Percentiles rank a stretch among this genome's conserved stretches.
Conservation (phyloP, 2,888 invertebrate species). For the Ophioninae sp. region DNA sequence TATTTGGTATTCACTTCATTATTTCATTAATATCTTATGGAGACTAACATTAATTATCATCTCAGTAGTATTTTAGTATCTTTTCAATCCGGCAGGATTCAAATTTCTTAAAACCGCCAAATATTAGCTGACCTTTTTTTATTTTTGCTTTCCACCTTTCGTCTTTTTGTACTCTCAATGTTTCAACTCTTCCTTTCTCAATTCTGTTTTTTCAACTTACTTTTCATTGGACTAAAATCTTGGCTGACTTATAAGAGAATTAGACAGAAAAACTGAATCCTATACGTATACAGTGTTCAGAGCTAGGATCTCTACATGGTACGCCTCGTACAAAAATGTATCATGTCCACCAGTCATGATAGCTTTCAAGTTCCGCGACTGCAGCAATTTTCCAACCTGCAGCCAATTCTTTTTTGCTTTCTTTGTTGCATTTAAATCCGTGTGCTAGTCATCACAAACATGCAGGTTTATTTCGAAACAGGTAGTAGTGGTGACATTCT, state of each 20-base stretch:
- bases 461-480: background rate
- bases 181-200: too few species aligned
- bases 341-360: background rate
- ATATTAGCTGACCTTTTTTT: too few species aligned
- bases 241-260: background rate
- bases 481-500: background rate
- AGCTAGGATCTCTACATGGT: background rate
- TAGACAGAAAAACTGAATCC: too few species aligned
- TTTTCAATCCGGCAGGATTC: background rate
- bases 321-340: background rate
- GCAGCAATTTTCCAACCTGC: background rate
- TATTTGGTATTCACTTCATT: too few species aligned
- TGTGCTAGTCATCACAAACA: background rate
- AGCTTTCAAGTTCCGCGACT: background rate
- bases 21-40: too few species aligned
- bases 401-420: too few species aligned
- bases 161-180: too few species aligned
- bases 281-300: background rate
- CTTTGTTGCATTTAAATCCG: background rate
- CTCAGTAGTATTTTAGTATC: background rate
- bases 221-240: background rate
- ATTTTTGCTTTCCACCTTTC: too few species aligned
- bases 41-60: background rate
- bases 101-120: too few species aligned
- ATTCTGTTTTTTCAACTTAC: too few species aligned